A percentile compares a stretch with the other conserved stretches of the same genome.
These are phyloP conservation scores for Opisthocomus hoazin DNA, from an alignment of 2,113 vertebrate genomes.

Conservation along the genomic window DNA sequence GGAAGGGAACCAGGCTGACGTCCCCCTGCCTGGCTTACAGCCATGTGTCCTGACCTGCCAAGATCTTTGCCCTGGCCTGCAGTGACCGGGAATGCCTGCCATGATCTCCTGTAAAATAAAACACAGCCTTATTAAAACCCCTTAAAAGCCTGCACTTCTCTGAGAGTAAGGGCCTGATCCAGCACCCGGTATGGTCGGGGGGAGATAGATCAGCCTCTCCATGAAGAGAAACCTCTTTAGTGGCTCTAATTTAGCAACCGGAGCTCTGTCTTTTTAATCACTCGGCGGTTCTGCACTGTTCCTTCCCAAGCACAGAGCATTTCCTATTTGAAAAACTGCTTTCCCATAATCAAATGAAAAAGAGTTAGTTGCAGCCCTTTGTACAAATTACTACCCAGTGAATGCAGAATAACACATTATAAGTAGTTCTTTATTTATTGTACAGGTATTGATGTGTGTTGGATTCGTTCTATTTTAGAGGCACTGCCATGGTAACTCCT, in stretches of 20 bases:
- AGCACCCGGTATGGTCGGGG: not conserved
- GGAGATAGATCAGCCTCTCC: not conserved
- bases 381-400: constrained; percentile 60
- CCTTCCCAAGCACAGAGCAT: constrained; percentile 15
- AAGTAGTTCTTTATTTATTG: constrained; percentile 70
- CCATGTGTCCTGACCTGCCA: not conserved
- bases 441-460: constrained; percentile 68
- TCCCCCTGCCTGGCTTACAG: not conserved
- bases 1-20: not conserved
- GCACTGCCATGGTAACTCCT: constrained; percentile 69
- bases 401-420: constrained; percentile 60
- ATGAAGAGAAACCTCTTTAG: not conserved
- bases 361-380: constrained; percentile 55
- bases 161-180: not conserved
- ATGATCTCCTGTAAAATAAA: not conserved
- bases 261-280: constrained; percentile 33
- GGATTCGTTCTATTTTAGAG: constrained; percentile 70
- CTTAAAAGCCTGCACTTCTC: not conserved
- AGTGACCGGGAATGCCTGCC: fast-evolving
- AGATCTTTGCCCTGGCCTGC: not conserved
- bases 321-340: constrained; percentile 61
- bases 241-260: not conserved
- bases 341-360: constrained; percentile 67
- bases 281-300: not conserved
- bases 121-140: not conserved